phyloP scores from a whole-genome alignment of 2,888 invertebrate species.

The Nomada ruficornis region DNA sequence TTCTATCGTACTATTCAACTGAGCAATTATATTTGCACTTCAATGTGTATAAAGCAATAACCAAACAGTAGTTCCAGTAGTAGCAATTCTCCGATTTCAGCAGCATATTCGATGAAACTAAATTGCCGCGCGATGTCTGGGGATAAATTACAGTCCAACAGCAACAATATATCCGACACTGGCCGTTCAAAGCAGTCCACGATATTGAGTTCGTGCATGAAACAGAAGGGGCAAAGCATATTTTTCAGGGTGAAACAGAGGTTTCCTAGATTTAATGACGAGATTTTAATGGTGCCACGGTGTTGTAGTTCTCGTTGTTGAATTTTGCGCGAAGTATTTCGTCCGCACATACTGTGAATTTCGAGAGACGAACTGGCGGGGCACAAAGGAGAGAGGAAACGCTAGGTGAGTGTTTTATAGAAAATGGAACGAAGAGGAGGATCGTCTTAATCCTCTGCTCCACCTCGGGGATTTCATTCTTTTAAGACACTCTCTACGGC shows the following conservation, averaged over 20 bases:
- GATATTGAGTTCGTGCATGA: background rate
- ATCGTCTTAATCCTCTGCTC: conserved; percentile 47
- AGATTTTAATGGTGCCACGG: conserved; percentile 21
- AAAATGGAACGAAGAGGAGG: conserved; percentile 55
- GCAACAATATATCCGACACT: background rate
- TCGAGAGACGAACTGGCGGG: background rate
- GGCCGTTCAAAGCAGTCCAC: background rate
- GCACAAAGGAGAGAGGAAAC: conserved; percentile 9
- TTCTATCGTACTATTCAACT: no score
- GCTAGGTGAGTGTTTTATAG: conserved; percentile 50
- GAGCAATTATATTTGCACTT: no score
- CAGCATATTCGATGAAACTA: background rate
- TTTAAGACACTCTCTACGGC: conserved; percentile 53
- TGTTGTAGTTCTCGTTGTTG: background rate
- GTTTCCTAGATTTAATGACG: conserved; percentile 12
- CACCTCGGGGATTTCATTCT: conserved; percentile 58
- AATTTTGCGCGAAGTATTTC: conserved; percentile 16
- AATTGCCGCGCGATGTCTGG: background rate
- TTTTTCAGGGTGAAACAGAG: background rate
- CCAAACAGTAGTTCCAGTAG: no score
- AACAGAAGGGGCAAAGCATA: background rate
- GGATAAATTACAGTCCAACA: background rate
- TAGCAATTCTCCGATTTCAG: background rate
- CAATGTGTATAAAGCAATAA: no score
- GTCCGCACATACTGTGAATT: conserved; percentile 17